phyloP scores from a whole-genome alignment of 2,797 vertebrate genomes.

The Pteronotus mesoamericanus region DNA sequence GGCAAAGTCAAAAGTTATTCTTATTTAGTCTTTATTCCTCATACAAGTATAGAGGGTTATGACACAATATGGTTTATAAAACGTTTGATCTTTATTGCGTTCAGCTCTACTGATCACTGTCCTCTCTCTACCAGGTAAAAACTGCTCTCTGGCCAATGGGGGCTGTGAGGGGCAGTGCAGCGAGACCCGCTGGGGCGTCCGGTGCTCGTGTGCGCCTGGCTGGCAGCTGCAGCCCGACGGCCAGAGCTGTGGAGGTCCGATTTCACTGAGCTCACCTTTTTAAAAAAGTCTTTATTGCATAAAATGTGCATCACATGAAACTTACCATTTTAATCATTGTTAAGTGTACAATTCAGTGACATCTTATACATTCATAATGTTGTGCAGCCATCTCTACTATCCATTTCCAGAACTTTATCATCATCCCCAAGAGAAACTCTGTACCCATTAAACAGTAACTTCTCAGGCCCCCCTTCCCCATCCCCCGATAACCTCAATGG shows the following conservation, averaged over 20 bases:
- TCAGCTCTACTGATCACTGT: background rate
- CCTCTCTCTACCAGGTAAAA: constrained; percentile 16
- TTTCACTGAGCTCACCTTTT: background rate
- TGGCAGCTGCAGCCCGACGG: constrained; percentile 82
- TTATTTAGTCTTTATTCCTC: background rate
- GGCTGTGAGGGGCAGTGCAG: constrained; percentile 86
- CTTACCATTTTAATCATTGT: background rate
- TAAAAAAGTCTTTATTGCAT: background rate
- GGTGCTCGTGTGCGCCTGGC: constrained; percentile 86
- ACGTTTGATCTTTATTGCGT: background rate
- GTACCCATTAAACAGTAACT: too few relatives aligned
- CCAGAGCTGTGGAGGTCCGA: constrained; percentile 86
- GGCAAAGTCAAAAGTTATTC: background rate
- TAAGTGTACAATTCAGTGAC: background rate
- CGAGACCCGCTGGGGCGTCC: constrained; percentile 85
- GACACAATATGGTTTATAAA: background rate
- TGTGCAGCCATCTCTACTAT: background rate
- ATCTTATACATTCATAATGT: background rate
- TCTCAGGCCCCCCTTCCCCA: rapidly evolving
- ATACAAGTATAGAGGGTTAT: background rate
- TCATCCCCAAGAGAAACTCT: background rate
- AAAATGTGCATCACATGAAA: too few relatives aligned
- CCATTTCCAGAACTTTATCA: background rate
- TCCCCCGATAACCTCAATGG: background rate
- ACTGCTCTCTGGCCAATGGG: constrained; percentile 85